A percentile compares a stretch with the other conserved stretches of the same genome.
phyloP scores from a whole-genome alignment of 1,140 invertebrate genomes.

The Zaprionus ornatus region DNA sequence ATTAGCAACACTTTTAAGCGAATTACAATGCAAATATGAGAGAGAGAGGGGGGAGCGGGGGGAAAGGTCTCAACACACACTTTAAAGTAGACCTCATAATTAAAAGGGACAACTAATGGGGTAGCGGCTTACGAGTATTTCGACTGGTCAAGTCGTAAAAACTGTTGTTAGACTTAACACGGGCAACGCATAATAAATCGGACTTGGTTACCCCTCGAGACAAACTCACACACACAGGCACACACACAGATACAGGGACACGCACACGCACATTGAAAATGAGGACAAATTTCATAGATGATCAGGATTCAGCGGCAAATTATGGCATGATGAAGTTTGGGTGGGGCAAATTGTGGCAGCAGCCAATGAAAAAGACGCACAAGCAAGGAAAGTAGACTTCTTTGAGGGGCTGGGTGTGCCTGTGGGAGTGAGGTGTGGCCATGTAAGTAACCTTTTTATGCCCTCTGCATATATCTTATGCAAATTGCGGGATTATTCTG shows the following conservation, averaged over 20 bases:
- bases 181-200: slow-evolving; percentile 47
- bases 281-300: slow-evolving; percentile 79
- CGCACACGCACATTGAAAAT: slow-evolving; percentile 33
- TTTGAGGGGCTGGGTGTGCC: neutral
- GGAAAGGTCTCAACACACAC: neutral
- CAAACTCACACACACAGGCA: slow-evolving; percentile 18
- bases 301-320: slow-evolving; percentile 79
- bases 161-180: slow-evolving; percentile 38
- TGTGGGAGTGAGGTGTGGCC: slow-evolving; percentile 9
- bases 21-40: slow-evolving; percentile 60
- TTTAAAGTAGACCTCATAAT: slow-evolving; percentile 66
- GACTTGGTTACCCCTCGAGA: slow-evolving; percentile 5
- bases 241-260: slow-evolving; percentile 11
- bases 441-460: slow-evolving; percentile 54
- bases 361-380: slow-evolving; percentile 36
- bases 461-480: slow-evolving; percentile 70
- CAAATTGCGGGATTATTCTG: slow-evolving; percentile 80
- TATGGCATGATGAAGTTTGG: slow-evolving; percentile 76
- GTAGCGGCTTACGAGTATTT: slow-evolving; percentile 10
- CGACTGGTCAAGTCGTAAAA: slow-evolving; percentile 35
- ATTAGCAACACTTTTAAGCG: slow-evolving; percentile 69
- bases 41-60: neutral
- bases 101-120: slow-evolving; percentile 29
- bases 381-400: slow-evolving; percentile 5
- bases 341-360: slow-evolving; percentile 57